phyloP scores from a whole-genome alignment of 2,888 invertebrate species.

The Mycogona germanica region DNA sequence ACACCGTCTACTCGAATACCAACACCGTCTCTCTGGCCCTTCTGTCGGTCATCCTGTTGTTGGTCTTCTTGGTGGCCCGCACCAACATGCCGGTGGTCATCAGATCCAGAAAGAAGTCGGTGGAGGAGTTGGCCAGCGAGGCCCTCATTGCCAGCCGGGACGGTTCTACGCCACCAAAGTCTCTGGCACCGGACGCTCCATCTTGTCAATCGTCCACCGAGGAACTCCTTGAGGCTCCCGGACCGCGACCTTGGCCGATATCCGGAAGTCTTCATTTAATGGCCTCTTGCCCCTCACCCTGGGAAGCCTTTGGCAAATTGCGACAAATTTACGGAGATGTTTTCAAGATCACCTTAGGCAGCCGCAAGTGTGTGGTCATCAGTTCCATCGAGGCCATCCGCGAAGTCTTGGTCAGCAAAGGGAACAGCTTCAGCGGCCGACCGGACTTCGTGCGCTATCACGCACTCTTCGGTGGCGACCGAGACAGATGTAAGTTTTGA shows the following conservation, averaged over 20 bases:
- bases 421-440: conserved; percentile 67
- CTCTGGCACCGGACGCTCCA: no score
- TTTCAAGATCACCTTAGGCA: conserved; percentile 49
- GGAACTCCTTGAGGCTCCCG: conserved; percentile 48
- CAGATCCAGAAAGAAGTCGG: no score
- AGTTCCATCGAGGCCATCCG: conserved; percentile 57
- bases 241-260: conserved; percentile 52
- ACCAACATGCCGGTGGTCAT: no score
- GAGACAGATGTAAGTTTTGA: conserved; percentile 66
- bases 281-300: conserved; percentile 48
- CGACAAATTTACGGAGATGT: conserved; percentile 58
- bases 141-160: no score
- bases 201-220: no score
- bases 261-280: conserved; percentile 58
- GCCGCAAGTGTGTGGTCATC: conserved; percentile 56
- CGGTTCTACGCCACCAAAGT: no score
- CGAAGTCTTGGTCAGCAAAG: conserved; percentile 49
- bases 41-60: no score
- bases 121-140: no score
- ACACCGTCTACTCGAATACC: no score
- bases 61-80: no score
- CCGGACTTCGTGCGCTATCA: conserved; percentile 71
- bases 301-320: conserved; percentile 56
- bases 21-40: no score
- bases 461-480: conserved; percentile 66